Evolutionary conservation across 2,113 vertebrate species (phyloP).

Genomic region (Pluvianellus socialis): DNA sequence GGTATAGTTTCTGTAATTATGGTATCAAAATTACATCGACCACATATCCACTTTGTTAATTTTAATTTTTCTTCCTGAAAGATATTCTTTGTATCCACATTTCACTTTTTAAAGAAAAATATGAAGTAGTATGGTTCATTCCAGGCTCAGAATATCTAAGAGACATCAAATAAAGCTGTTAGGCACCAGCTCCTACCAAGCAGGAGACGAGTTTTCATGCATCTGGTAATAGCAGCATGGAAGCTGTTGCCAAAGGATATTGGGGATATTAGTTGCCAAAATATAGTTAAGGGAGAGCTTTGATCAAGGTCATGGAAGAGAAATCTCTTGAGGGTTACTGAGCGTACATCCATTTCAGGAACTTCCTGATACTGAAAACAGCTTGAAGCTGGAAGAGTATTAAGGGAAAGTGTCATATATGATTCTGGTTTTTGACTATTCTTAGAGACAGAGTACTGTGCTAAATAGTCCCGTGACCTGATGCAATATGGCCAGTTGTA

Average conservation of each 20-base stretch:
- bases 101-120: background rate
- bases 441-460: background rate
- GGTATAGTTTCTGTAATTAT: background rate
- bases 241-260: background rate
- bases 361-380: background rate
- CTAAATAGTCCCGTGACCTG: background rate
- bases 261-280: background rate
- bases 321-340: background rate
- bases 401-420: background rate
- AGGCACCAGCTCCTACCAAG: background rate
- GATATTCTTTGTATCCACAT: fast-evolving
- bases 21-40: background rate
- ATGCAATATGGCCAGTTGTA: background rate
- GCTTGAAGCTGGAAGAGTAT: background rate
- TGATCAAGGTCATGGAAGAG: background rate
- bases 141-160: background rate
- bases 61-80: background rate
- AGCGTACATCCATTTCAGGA: background rate
- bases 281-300: background rate
- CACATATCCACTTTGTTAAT: background rate
- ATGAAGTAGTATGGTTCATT: background rate
- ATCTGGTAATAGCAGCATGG: background rate
- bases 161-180: background rate
- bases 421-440: background rate
- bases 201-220: background rate